Conservation (phyloP, 2,888 invertebrate genomes). For the Andrena trimmerana region DNA sequence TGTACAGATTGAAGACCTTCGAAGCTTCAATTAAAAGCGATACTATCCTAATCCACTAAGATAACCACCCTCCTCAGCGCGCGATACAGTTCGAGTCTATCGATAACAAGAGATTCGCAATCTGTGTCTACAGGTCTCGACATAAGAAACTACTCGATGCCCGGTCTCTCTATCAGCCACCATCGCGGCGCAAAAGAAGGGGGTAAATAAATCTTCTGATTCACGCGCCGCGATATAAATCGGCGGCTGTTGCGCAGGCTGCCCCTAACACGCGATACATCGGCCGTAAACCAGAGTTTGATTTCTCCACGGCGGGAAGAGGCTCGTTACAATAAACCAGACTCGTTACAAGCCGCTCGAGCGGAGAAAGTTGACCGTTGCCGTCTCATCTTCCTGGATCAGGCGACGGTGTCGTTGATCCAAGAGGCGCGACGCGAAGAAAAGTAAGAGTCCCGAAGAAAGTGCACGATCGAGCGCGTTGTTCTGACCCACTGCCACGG, state of each 20-base stretch:
- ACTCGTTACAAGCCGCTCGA: conserved; percentile 44
- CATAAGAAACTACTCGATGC: too few species aligned
- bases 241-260: conserved; percentile 8
- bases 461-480: conserved; percentile 29
- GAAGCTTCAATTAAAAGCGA: too few species aligned
- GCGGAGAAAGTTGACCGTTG: conserved; percentile 50
- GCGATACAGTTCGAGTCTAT: too few species aligned
- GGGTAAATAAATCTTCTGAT: too few species aligned
- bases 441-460: conserved; percentile 62
- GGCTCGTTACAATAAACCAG: conserved; percentile 41
- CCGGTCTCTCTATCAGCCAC: too few species aligned
- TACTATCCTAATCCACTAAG: too few species aligned
- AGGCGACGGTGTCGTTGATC: conserved; percentile 52
- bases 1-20: too few species aligned
- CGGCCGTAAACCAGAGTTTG: conserved; percentile 39
- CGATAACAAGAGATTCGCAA: too few species aligned
- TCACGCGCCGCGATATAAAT: conserved; percentile 20
- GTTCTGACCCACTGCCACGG: conserved; percentile 36
- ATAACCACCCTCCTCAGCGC: too few species aligned
- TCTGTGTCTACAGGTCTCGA: too few species aligned
- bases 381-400: conserved; percentile 59
- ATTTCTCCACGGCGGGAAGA: conserved; percentile 34
- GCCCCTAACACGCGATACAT: background rate
- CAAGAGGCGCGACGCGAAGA: conserved; percentile 23
- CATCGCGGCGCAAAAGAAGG: too few species aligned